Evolutionary conservation across 1,140 invertebrate genomes (phyloP), one percentile per base, ranked within the genome.

Genomic region (Stegodyphus dumicola): DNA sequence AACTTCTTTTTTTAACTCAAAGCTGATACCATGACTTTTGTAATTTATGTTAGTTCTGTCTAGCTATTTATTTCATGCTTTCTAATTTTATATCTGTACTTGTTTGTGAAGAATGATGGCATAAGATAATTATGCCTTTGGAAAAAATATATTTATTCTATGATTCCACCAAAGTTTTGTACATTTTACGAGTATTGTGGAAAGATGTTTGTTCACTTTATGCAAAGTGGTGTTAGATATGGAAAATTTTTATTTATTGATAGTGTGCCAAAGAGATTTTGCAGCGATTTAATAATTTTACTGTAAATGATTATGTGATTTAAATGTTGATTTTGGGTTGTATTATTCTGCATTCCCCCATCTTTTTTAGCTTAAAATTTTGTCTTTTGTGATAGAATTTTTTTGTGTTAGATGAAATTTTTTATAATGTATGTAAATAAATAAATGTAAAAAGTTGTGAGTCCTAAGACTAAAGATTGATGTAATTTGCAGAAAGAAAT

Each of bases 221-320:
- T 67, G 53, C 11, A 64, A 18, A 54, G 13, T 66, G 56, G 13
- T 66, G 64, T 64, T 71, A 60, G 51, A 60, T 73, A 6, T 60
- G 33, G 33, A 80, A 80, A 80, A 17, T 83, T 18, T 83, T 75
- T 18, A 75, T 74, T 83, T 66, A 71, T 83, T 83, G 56, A 52
- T 75, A 66, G 80, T 83, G 80, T 83, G 80, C 80, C 80, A 83
- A 83, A 83, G 80, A 83, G 80, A 70, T 83, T 83, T 13, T 13
- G 49, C 51, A 75, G 10, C 75, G 15, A 54, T 17, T 83, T 75
- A 52, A 60, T 60, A 0, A 60, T 11, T 60, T 60, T 60, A 15
- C 56, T 67, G 11, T 67, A 15, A 67, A 67, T 15, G 7, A 67
- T 13, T 15, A 67, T 15, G 15, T 15, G 7, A 67, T n/a, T 15